Evolutionary conservation across 2,113 vertebrate species (phyloP), one percentile per base, ranked within the genome.

Genomic region (Nothoprocta perdicaria): DNA sequence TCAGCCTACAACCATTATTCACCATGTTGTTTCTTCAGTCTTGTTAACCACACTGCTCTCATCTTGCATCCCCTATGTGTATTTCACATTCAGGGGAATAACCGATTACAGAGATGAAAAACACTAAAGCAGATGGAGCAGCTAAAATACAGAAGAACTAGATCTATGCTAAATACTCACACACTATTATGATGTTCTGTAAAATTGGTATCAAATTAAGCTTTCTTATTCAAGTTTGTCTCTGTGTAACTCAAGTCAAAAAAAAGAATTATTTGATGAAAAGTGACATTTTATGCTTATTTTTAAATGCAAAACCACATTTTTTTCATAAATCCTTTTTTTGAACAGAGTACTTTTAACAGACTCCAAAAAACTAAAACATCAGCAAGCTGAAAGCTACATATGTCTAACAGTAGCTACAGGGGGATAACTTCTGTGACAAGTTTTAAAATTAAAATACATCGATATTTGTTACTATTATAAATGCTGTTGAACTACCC

Each of bases 401-500:
- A 72, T 58, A n/a, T 22, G 38, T 63, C 27, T 46, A 90, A 83
- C n/a, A 78, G 60, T 63, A 92, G 45, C 65, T 80, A 33, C 24
- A 90, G 60, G 14, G 89, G 80, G 67, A 89, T 67, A 67, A 92
- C 62, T 73, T 92, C 65, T 38, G 58, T 65, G 91, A 84, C 62
- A n/a, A 93, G 88, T 91, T 93, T 58, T 73, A 93, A 92, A 84
- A 87, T 83, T 61, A 80, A 92, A 84, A 90, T 84, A 89, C 1
- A 0, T 84, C 82, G 81, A 35, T 91, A 86, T 94, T 97, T 97
- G 93, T 95, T 91, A 94, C 93, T 94, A 95, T 89, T 95, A 95
- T 97, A 97, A 98, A 97, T 82, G 94, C 89, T 97, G 96, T 98
- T 97, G 97, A 97, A 97, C 95, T 97, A 97, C 86, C 82, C 94